Base-by-base conservation (phyloP, 2,797 vertebrate species). In the Lithobates sylvaticus region DNA sequence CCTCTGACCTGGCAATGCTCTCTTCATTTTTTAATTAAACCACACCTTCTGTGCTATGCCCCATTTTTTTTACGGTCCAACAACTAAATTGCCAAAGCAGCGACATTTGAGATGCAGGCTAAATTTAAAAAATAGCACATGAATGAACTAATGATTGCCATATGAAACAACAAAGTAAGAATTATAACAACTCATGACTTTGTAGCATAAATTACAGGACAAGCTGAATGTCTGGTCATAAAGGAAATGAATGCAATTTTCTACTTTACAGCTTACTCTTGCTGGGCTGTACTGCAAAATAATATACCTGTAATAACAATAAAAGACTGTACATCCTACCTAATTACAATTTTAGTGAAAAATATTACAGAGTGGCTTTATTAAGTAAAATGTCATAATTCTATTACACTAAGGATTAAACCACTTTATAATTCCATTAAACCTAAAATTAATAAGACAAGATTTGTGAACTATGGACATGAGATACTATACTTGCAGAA, bases 401-500 rank as follows among this genome's bases (percentile, higher is more conserved):
- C 36, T 44, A 74, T 80, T 86, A 83, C 61, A 83, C 68, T 29
- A 69, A 78, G 58, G 64, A 73, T 82, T 86, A 78, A 39, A 83
- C 64, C 54, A 42, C 69, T 87, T 87, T 77, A 87, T 78, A 83
- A 83, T 83, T 83, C 81, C 75, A 87, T 87, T 83, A 78, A 87
- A 73, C 68, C 61, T 69, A 69, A 32, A 64, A 79, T 83, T 87
- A 79, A 84, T 75, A 84, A 58, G 69, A 36, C 50, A 61, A 76
- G 70, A 87, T 87, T 61, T 87, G 81, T 78, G 81, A 78, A 84
- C 69, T 87, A 75, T 61, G 39, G 27, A 47, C 42, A 83, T 42
- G 64, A 80, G 71, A 70, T 42, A 64, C 76, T 76, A 64, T 36
- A 74, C 77, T 87, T 79, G 26, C 76, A 76, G 32, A 69, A 39